Conservation (phyloP, 2,888 invertebrate genomes). For the Anaspis maculata region DNA sequence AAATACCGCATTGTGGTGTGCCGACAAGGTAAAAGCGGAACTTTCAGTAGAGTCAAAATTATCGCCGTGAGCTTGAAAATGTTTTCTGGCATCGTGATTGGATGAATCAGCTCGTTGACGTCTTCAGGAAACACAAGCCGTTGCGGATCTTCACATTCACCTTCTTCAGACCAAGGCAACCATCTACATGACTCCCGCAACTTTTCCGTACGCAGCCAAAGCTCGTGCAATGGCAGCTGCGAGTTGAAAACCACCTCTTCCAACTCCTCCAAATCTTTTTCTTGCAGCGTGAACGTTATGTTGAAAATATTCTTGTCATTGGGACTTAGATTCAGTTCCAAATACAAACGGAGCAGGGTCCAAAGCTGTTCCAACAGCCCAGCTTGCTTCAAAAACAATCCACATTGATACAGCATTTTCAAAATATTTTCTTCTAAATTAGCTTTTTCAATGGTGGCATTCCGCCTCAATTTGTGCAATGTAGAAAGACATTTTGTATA, state of each 20-base stretch:
- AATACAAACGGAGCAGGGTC: slow-evolving; percentile 59
- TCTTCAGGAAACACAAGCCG: slow-evolving; percentile 57
- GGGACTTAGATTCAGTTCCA: slow-evolving; percentile 55
- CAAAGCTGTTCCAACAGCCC: slow-evolving; percentile 70
- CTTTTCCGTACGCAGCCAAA: slow-evolving; percentile 70
- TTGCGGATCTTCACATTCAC: slow-evolving; percentile 54
- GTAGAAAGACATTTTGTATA: slow-evolving; percentile 46
- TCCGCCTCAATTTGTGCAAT: slow-evolving; percentile 39
- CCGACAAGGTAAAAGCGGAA: slow-evolving; percentile 49
- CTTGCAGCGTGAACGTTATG: slow-evolving; percentile 34
- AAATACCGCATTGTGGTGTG: slow-evolving; percentile 41
- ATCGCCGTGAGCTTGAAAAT: slow-evolving; percentile 53
- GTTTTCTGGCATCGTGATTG: slow-evolving; percentile 50
- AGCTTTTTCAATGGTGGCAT: slow-evolving; percentile 32
- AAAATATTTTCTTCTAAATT: slow-evolving; percentile 38
- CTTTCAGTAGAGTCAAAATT: slow-evolving; percentile 50
- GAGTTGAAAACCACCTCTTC: slow-evolving; percentile 53
- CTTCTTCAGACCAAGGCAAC: slow-evolving; percentile 48
- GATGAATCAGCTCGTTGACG: slow-evolving; percentile 60
- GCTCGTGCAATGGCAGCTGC: slow-evolving; percentile 60
- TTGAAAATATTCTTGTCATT: slow-evolving; percentile 29
- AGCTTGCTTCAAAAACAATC: slow-evolving; percentile 57
- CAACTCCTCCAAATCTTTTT: slow-evolving; percentile 47
- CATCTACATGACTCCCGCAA: slow-evolving; percentile 65
- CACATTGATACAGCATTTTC: slow-evolving; percentile 47